A percentile compares a stretch with the other conserved stretches of the same genome.
Evolutionary conservation across 2,888 invertebrate genomes (phyloP).

Genomic region (Campopleginae sp.): DNA sequence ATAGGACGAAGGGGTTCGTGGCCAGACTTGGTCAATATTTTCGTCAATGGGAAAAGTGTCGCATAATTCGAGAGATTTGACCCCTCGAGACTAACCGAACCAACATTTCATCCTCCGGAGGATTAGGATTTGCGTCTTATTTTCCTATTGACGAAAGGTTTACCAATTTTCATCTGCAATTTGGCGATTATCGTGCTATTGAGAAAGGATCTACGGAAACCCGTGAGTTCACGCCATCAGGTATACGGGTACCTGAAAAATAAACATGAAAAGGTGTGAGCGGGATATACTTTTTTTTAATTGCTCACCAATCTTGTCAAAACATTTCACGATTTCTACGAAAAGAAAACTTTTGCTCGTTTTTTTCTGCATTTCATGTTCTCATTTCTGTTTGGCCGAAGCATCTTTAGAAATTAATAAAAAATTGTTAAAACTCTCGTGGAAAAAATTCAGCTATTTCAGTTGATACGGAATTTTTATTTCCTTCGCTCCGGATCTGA

Average conservation of each 20-base stretch:
- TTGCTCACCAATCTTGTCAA: background rate
- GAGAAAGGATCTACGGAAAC: constrained; percentile 13
- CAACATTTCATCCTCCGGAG: background rate
- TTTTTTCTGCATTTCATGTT: background rate
- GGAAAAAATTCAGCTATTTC: background rate
- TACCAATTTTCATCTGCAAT: background rate
- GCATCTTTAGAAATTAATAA: background rate
- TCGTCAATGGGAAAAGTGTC: background rate
- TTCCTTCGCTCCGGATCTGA: background rate
- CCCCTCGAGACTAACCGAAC: background rate
- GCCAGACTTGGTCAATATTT: background rate
- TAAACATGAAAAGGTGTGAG: background rate
- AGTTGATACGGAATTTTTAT: background rate
- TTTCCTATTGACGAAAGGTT: constrained; percentile 4
- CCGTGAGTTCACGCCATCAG: background rate
- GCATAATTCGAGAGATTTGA: background rate
- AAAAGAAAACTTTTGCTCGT: background rate
- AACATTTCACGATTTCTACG: background rate
- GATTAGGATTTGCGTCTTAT: constrained; percentile 38
- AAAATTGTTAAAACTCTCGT: background rate
- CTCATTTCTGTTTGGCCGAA: background rate
- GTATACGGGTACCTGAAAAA: constrained; percentile 30
- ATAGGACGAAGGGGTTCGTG: background rate
- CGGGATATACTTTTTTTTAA: background rate
- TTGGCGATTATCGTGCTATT: background rate